Conservation (phyloP, 2,888 invertebrate species). For the Cephus spinipes region DNA sequence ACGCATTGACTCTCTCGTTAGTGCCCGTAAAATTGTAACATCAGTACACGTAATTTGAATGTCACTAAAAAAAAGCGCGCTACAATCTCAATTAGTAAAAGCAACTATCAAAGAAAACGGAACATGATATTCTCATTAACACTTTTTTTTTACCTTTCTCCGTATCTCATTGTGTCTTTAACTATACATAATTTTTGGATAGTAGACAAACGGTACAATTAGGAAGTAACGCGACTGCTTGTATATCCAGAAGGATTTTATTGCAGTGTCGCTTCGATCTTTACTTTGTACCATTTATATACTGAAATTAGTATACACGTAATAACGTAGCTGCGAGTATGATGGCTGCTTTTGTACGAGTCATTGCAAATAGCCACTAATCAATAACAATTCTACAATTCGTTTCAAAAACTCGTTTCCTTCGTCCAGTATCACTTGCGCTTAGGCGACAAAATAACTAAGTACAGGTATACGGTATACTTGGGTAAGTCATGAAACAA, state of each 20-base stretch:
- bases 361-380: not conserved
- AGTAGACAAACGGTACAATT: not conserved
- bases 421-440: not conserved
- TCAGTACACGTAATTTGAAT: not conserved
- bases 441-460: not conserved
- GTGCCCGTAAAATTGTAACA: not conserved
- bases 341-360: not conserved
- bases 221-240: not conserved
- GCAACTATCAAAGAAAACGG: not conserved
- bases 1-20: not conserved
- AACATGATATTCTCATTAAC: not conserved
- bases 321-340: not conserved
- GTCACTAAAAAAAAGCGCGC: not conserved
- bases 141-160: not conserved
- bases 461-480: not conserved
- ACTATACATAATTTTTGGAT: not conserved
- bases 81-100: not conserved
- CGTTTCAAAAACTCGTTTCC: not conserved
- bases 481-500: not conserved
- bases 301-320: not conserved
- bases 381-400: not conserved
- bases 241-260: too few relatives aligned
- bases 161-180: not conserved
- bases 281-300: not conserved
- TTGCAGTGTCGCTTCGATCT: not conserved